Base-by-base conservation (phyloP, 2,797 vertebrate genomes). In the Artibeus lituratus region DNA sequence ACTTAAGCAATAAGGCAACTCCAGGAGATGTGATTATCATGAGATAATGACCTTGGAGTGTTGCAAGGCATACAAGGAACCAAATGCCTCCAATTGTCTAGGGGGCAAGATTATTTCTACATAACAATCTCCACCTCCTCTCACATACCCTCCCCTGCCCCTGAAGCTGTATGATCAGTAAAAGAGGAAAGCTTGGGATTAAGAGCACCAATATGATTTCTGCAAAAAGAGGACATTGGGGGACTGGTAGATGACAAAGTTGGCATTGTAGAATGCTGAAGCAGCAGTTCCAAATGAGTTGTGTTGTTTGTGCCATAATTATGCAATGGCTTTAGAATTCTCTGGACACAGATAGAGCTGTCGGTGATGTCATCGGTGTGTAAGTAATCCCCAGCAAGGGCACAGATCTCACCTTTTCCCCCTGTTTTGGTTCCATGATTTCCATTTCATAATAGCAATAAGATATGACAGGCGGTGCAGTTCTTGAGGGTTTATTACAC, bases 1-100 rank as follows among this genome's bases (percentile, higher is more conserved):
- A 98, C 98, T 98, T 99, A 98, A 98, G 98, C 98, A 98, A 97
- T 98, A 98, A 98, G 98, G 95, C 98, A 98, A 98, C 98, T 98
- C 98, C 98, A 98, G 98, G 98, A 98, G 98, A 98, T 98, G 98
- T 98, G 98, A 99, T 99, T 98, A 98, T 98, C 98, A 98, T 97
- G 98, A 98, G 98, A 98, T 98, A 99, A 99, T 98, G 98, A 98
- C 98, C 98, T 98, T 98, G 96, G 98, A 98, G 98, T 98, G 98
- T 98, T 98, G 97, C 92, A 95, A 98, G 97, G 92, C 98, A 97
- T 97, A 94, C 97, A 98, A 98, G 96, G 97, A 98, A 98, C 98
- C 98, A 98, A 98, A 98, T 98, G 98, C 97, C 98, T 99, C 95
- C 89, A 96, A 93, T 96, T 94, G 98, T 98, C 98, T 62, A 97